Percentiles rank a stretch among this genome's conserved stretches.
Conservation (phyloP, 2,113 vertebrate species). For the Apistogramma diplotaenia region DNA sequence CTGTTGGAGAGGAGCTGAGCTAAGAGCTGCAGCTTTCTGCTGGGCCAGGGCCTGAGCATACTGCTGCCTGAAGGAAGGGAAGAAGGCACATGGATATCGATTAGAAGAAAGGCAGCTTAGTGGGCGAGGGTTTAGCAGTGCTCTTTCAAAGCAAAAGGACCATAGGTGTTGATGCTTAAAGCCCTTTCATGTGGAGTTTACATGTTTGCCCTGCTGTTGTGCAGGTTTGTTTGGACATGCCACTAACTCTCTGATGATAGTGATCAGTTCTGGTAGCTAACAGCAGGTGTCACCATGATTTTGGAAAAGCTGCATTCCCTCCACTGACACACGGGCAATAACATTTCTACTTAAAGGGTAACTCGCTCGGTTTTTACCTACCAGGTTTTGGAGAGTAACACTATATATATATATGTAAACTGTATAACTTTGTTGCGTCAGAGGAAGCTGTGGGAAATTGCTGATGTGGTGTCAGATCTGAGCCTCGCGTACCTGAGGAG, state of each 20-base stretch:
- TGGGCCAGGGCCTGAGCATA: conserved; percentile 92
- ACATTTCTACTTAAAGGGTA: background rate
- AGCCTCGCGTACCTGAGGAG: conserved; percentile 84
- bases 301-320: background rate
- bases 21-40: conserved; percentile 90
- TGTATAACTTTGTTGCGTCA: background rate
- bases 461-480: background rate
- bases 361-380: background rate
- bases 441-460: background rate
- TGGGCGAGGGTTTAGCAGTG: background rate
- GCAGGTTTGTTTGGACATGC: background rate
- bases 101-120: background rate
- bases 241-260: too few species aligned
- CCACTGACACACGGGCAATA: background rate
- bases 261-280: too few species aligned
- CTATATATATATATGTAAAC: background rate
- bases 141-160: background rate
- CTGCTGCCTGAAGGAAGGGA: conserved; percentile 82
- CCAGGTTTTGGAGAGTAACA: background rate
- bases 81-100: background rate
- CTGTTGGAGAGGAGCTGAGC: conserved; percentile 83
- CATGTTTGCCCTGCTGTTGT: background rate
- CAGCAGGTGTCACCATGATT: background rate
- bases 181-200: background rate
- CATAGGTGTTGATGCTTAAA: background rate